Conservation (phyloP, 2,113 vertebrate species). For the Saimiri boliviensis region DNA sequence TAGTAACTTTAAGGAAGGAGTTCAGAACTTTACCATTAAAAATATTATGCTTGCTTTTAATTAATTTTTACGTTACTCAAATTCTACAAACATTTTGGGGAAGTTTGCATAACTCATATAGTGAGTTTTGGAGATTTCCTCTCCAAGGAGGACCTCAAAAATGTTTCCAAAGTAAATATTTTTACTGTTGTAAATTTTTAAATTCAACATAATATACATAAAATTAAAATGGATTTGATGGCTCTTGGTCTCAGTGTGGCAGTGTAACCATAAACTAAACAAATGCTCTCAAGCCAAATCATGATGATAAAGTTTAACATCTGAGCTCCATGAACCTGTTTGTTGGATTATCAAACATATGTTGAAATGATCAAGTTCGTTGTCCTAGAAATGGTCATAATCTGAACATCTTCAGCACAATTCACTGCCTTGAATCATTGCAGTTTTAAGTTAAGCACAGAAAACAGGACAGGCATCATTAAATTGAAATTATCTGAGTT, state of each 20-base stretch:
- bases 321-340: background rate
- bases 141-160: background rate
- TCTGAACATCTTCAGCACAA: background rate
- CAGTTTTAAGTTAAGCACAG: background rate
- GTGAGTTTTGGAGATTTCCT: background rate
- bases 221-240: background rate
- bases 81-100: background rate
- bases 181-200: background rate
- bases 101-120: background rate
- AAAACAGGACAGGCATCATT: background rate
- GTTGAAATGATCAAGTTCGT: background rate
- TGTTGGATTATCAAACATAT: background rate
- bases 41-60: background rate
- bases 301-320: background rate
- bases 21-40: background rate
- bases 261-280: background rate
- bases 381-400: background rate
- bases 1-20: slow-evolving; percentile 21
- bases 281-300: background rate
- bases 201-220: background rate
- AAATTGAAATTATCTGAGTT: background rate
- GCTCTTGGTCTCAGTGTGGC: background rate
- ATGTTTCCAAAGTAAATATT: background rate
- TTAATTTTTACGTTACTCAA: slow-evolving; percentile 13
- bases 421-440: background rate